A percentile compares a stretch with the other conserved stretches of the same genome.
Evolutionary conservation across 1,140 invertebrate species (phyloP).

Genomic region (Monochamus saltuarius): DNA sequence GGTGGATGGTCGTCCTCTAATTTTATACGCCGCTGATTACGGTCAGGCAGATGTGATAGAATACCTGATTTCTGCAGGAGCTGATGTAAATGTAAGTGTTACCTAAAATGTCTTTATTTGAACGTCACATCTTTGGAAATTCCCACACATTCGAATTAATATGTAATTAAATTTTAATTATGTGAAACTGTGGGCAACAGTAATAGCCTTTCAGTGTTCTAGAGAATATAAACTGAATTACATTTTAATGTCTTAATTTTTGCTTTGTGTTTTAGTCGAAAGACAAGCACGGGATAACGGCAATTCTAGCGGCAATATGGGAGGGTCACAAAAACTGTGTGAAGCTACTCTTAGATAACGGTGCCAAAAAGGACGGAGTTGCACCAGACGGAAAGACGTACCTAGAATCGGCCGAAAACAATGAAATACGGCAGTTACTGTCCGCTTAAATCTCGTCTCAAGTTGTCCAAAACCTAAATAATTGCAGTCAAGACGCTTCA

Average conservation of each 20-base stretch:
- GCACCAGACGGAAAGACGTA: slow-evolving; percentile 86
- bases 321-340: slow-evolving; percentile 93
- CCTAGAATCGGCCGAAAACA: slow-evolving; percentile 86
- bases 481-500: slow-evolving; percentile 6
- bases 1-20: slow-evolving; percentile 81
- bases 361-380: slow-evolving; percentile 78
- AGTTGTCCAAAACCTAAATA: slow-evolving; percentile 7
- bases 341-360: slow-evolving; percentile 82
- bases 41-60: slow-evolving; percentile 88
- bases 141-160: no score
- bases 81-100: slow-evolving; percentile 86
- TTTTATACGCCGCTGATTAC: slow-evolving; percentile 94
- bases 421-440: slow-evolving; percentile 82
- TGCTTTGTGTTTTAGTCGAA: slow-evolving; percentile 61
- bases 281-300: slow-evolving; percentile 93
- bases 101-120: no score
- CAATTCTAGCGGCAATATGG: slow-evolving; percentile 91
- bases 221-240: no score
- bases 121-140: neutral
- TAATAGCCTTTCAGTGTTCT: no score
- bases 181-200: no score
- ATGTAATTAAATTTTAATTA: no score
- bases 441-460: slow-evolving; percentile 11
- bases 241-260: no score
- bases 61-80: slow-evolving; percentile 85